phyloP scores from a whole-genome alignment of 2,113 vertebrate genomes.

The Vanacampus margaritifer region DNA sequence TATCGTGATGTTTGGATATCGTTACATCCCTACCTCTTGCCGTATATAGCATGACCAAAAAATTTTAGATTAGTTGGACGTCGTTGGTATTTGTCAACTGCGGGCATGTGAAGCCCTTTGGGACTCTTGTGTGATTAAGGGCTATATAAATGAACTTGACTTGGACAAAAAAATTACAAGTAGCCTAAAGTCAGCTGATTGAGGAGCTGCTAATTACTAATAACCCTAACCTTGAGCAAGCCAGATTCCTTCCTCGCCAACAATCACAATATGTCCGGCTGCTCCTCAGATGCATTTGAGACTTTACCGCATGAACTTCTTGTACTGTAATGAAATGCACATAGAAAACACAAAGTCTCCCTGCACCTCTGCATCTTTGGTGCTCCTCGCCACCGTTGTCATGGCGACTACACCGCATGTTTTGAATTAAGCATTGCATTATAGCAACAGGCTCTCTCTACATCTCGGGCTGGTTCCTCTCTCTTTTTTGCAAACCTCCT shows the following conservation, averaged over 20 bases:
- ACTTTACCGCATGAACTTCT: constrained; percentile 11
- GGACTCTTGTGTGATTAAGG: too few relatives aligned
- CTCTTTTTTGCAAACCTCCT: constrained; percentile 35
- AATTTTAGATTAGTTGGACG: too few relatives aligned
- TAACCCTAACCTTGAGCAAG: neutral
- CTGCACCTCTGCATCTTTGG: constrained; percentile 71
- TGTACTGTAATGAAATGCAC: constrained; percentile 37
- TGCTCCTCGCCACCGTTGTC: constrained; percentile 68
- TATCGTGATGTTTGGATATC: too few relatives aligned
- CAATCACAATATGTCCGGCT: neutral
- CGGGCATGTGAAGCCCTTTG: too few relatives aligned
- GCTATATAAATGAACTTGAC: too few relatives aligned
- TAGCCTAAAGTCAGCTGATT: too few relatives aligned
- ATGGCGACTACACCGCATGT: constrained; percentile 79
- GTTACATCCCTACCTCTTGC: too few relatives aligned
- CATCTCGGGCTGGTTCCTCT: constrained; percentile 41
- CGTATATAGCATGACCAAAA: too few relatives aligned
- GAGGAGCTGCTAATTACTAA: neutral
- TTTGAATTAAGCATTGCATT: constrained; percentile 78
- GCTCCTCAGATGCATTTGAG: neutral
- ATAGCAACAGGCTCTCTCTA: constrained; percentile 63
- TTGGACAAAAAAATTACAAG: too few relatives aligned
- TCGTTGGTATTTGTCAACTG: too few relatives aligned
- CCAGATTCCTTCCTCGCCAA: neutral
- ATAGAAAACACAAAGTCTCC: constrained; percentile 39